Evolutionary conservation across 2,888 invertebrate genomes (phyloP).

Genomic region (Epistrophe eligans): DNA sequence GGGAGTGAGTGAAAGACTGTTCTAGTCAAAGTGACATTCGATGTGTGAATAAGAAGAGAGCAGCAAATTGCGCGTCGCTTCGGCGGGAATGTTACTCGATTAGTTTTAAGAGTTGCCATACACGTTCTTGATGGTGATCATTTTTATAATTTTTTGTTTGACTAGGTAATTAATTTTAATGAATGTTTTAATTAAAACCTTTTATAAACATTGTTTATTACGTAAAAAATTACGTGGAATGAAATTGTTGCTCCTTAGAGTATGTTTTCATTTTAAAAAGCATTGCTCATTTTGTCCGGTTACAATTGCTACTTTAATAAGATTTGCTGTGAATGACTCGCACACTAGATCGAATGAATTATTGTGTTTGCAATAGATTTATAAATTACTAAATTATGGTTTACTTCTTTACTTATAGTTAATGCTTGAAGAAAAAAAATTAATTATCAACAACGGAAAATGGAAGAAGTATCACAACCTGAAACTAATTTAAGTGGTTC

Average conservation of each 20-base stretch:
- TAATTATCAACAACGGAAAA: constrained; percentile 63
- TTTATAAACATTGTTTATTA: too few species aligned
- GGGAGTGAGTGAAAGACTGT: constrained; percentile 50
- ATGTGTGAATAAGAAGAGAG: constrained; percentile 39
- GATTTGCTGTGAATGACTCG: too few species aligned
- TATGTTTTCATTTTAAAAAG: too few species aligned
- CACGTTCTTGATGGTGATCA: not conserved
- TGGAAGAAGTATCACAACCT: constrained; percentile 82
- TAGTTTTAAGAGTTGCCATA: constrained; percentile 65
- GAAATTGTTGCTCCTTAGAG: too few species aligned
- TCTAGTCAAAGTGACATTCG: constrained; percentile 63
- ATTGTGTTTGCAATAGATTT: too few species aligned
- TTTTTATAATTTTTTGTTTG: too few species aligned
- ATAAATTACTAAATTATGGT: not conserved
- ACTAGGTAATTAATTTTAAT: too few species aligned
- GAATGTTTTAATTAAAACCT: too few species aligned
- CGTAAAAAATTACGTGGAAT: too few species aligned
- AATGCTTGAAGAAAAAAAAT: constrained; percentile 60
- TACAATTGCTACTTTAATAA: too few species aligned
- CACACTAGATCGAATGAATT: too few species aligned
- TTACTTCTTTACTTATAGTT: constrained; percentile 31
- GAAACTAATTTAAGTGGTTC: constrained; percentile 55
- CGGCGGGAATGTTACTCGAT: constrained; percentile 79
- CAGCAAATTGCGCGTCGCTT: constrained; percentile 76
- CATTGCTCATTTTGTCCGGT: too few species aligned